Conservation (phyloP, 2,797 vertebrate species). For the Hydrolagus colliei region DNA sequence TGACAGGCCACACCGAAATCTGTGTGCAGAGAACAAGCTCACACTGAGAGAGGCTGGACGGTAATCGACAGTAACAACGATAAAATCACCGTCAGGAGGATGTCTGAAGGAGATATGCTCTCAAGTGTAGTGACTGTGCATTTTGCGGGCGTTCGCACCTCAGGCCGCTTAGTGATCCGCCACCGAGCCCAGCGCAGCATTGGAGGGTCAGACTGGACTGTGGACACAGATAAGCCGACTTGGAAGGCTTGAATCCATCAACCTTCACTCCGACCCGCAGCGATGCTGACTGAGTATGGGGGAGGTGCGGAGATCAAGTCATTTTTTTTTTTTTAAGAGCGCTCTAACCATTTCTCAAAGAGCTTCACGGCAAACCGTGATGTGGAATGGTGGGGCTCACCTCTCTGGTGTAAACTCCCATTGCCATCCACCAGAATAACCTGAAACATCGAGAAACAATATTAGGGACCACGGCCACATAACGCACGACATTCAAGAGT, state of each 20-base stretch:
- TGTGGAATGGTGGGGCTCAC: slow-evolving; percentile 45
- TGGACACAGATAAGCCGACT: background rate
- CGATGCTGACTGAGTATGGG: too few relatives aligned
- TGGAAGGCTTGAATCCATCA: background rate
- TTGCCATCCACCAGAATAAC: slow-evolving; percentile 89
- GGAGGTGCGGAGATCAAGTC: too few relatives aligned
- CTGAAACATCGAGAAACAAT: slow-evolving; percentile 47
- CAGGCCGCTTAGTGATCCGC: background rate
- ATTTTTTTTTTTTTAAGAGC: too few relatives aligned
- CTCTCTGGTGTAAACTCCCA: slow-evolving; percentile 81
- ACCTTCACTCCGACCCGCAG: background rate
- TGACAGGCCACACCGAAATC: slow-evolving; percentile 90
- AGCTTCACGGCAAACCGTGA: too few relatives aligned
- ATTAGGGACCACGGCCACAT: background rate
- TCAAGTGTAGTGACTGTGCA: too few relatives aligned
- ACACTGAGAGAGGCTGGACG: too few relatives aligned
- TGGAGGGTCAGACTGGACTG: too few relatives aligned
- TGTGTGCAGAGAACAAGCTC: slow-evolving; percentile 41
- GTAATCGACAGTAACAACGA: background rate
- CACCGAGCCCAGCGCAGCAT: background rate
- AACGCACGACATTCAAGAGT: too few relatives aligned
- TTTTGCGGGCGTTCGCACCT: too few relatives aligned
- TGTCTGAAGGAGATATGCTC: too few relatives aligned
- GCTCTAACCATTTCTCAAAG: too few relatives aligned
- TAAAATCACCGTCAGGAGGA: too few relatives aligned